Base-by-base conservation (phyloP, 2,113 vertebrate genomes). In the Dolichotis patagonum region DNA sequence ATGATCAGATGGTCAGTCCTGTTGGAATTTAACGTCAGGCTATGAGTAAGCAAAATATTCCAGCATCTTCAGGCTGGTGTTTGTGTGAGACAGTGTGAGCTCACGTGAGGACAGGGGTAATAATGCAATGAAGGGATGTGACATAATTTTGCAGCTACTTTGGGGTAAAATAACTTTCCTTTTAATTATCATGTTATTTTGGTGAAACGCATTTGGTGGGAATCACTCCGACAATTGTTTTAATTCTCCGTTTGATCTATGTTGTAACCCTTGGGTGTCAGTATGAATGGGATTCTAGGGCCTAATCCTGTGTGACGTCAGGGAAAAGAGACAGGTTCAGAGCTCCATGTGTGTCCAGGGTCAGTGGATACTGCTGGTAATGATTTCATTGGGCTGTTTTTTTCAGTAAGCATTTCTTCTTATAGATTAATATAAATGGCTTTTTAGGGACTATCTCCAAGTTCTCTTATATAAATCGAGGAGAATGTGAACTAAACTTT, bases 111-210 rank as follows among this genome's bases (percentile, higher is more conserved):
- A 91, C 78, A 88, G 30, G 60, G 56, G 30, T 86, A 52, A 84
- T 38, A 41, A 83, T 5, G 46, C 19, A 49, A 35, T 30, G 38
- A 83, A 71, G 67, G 81, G 38, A 63, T 67, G 82, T 85, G 54
- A 73, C 6, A 38, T 86, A 86, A 46, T 82, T 75, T 93, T 35
- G 49, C 30, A 46, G 69, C 78, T 85, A 81, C 69, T 69, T 82
- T 67, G 13, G 54, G 58, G 26, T 84, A 43, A 75, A 52, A 49
- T 84, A 32, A 92, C 52, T 95, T 95, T 56, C 43, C 26, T 86
- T 86, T 71, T 63, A 87, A 56, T 95, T 81, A 49, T 80, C 56
- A 16, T 73, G 28, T 80, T 94, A 88, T 85, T 91, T 91, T 83
- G 46, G 58, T 92, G 52, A 78, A 71, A 90, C 17, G 75, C 75